Evolutionary conservation across 2,113 vertebrate species (phyloP), one percentile per base, ranked within the genome.

Genomic region (Mirounga angustirostris): DNA sequence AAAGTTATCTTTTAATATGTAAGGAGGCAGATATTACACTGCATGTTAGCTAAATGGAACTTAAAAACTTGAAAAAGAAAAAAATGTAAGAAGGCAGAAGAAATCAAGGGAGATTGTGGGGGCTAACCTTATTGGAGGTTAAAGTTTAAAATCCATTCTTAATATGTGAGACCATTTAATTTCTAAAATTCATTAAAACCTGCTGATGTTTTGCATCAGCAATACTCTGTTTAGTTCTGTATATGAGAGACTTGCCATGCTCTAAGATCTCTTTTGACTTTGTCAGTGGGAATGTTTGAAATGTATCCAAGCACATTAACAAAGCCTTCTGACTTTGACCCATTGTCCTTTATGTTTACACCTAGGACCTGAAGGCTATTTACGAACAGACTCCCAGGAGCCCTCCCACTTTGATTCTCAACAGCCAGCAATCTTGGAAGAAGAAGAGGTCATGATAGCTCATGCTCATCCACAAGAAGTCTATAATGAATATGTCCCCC

Each of bases 381-480:
- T 99, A 13, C 98, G 96, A 50, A 73, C 98, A 46, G 99, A 99
- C 79, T 98, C 98, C 61, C 99, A 98, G 91, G 99, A 99, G 74
- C 98, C 97, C 61, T 97, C 99, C 0, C 94, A 98, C 78, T 99
- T 99, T 96, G 98, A 99, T 89, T 98, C 99, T 94, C 99, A 99
- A 84, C 98, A 99, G 91, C 97, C 98, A 63, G 73, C 97, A 21
- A 83, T 99, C 78, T 98, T 99, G 52, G 99, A 99, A 98, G 99
- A 99, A 91, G 99, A 99, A 97, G 99, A 99, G 98, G 99, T 99
- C 96, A 99, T 99, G 99, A 99, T 99, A 98, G 99, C 99, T 98
- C 99, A 97, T 93, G 98, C 98, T 84, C 97, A 98, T 87, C 98
- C 98, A 2, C 98, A 99, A 87, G 98, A 99, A 88, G 98, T 69